Conservation (phyloP, 2,797 vertebrate genomes). For the Sphenodon punctatus region DNA sequence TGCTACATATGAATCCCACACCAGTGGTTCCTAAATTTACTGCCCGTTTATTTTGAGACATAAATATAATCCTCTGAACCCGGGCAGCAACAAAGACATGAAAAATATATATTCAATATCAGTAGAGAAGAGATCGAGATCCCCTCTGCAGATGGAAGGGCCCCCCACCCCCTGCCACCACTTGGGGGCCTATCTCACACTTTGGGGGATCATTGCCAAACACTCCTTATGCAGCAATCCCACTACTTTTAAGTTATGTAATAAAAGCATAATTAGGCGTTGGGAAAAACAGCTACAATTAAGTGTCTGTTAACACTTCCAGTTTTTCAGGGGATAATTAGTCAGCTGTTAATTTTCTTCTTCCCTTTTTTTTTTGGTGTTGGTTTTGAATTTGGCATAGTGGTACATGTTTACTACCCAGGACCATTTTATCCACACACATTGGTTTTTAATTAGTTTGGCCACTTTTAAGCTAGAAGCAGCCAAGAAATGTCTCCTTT, state of each 20-base stretch:
- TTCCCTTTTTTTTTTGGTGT: background rate
- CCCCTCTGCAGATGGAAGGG: too few relatives aligned
- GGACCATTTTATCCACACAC: background rate
- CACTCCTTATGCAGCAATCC: background rate
- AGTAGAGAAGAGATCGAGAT: too few relatives aligned
- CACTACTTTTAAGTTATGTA: background rate
- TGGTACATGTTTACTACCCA: background rate
- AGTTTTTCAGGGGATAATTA: slow-evolving; percentile 22
- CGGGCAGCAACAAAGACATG: too few relatives aligned
- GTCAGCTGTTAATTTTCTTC: background rate
- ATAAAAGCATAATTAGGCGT: background rate
- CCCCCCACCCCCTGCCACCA: too few relatives aligned
- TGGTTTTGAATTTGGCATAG: slow-evolving; percentile 9
- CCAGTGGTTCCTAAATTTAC: too few relatives aligned
- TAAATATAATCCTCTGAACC: background rate
- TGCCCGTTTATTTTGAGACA: too few relatives aligned
- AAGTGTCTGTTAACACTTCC: background rate
- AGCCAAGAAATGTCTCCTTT: slow-evolving; percentile 36
- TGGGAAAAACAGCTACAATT: background rate
- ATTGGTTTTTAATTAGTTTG: slow-evolving; percentile 44
- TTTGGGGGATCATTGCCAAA: background rate
- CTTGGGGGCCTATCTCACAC: too few relatives aligned
- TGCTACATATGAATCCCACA: too few relatives aligned
- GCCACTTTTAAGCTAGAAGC: slow-evolving; percentile 11
- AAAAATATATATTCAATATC: too few relatives aligned